phyloP scores from a whole-genome alignment of 2,797 vertebrate genomes.

The Clarias fuscus region DNA sequence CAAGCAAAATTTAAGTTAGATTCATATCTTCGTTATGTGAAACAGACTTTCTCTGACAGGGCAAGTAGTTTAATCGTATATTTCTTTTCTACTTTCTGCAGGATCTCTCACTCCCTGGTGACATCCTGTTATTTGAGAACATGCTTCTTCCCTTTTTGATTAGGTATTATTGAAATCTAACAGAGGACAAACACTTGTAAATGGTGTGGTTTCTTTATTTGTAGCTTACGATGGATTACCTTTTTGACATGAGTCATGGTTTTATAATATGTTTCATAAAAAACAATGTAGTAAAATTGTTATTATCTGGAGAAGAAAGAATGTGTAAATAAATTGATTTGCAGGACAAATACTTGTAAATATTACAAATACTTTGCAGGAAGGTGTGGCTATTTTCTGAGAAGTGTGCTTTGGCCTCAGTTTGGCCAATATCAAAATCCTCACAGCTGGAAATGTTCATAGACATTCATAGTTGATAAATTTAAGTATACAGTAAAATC shows the following conservation, averaged over 20 bases:
- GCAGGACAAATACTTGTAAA: too few relatives aligned
- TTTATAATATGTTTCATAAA: not conserved
- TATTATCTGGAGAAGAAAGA: not conserved
- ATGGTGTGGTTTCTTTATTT: slow-evolving; percentile 4
- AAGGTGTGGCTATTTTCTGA: not conserved
- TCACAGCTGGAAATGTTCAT: not conserved
- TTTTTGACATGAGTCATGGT: not conserved
- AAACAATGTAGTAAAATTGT: too few relatives aligned
- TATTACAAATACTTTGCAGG: not conserved
- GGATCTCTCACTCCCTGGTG: slow-evolving; percentile 80
- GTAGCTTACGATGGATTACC: not conserved
- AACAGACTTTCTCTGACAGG: slow-evolving; percentile 73
- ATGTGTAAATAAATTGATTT: not conserved
- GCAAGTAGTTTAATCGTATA: slow-evolving; percentile 75
- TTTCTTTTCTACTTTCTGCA: slow-evolving; percentile 85
- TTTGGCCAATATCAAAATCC: not conserved
- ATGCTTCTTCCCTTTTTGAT: slow-evolving; percentile 63
- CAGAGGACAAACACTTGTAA: slow-evolving; percentile 38
- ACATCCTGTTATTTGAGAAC: slow-evolving; percentile 83
- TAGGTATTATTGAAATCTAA: slow-evolving; percentile 51
- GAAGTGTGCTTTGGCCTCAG: not conserved
- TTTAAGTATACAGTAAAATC: not conserved
- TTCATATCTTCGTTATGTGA: not conserved
- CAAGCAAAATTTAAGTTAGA: not conserved
- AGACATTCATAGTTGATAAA: not conserved